Base-by-base conservation (phyloP, 2,888 invertebrate genomes). In the Drosophila anomalipes region DNA sequence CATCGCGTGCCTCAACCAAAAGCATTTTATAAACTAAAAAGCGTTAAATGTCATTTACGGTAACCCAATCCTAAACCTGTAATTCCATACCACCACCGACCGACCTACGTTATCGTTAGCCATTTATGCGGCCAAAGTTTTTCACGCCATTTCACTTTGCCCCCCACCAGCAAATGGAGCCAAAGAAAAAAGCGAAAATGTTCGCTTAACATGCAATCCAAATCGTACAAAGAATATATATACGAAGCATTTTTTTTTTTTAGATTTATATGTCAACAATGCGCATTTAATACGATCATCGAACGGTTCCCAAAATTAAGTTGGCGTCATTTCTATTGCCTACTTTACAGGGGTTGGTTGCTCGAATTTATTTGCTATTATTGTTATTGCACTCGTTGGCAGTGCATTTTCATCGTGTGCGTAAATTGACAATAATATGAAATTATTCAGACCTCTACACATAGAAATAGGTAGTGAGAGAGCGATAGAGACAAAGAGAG, bases 31-130 rank as follows among this genome's bases (percentile, higher is more conserved):
- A 87, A 86, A 87, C 88, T 85, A 82, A 90, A 87, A 90, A 89
- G 89, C 86, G 86, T 86, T 90, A 88, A 90, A 88, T 88, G 90
- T 82, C 90, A 88, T 88, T 88, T 90, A 90, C 69, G 65, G 86
- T 83, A 87, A 89, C 86, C 83, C 67, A 72, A 85, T 86, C 81
- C 53, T 33, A 57, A 58, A 61, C 66, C 71, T 56, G 65, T 67
- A 81, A 70, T 67, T 69, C 70, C 74, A 66, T 32, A 71, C 56
- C 37, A 6, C 39, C 9, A 14, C 44, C 66, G 47, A 14, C 44
- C 66, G 47, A 44, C 56, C 62, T 22, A 74, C 64, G 59, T 74
- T 77, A 77, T 69, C 67, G 86, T 83, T 83, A 64, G 83, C 80
- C 86, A 85, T 90, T 90, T 89, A 79, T 81, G 74, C 77, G 74